A percentile compares a stretch with the other conserved stretches of the same genome.
Evolutionary conservation across 92 coral and sea anemone genomes (phyloP).

Genomic region (Montipora capitata): DNA sequence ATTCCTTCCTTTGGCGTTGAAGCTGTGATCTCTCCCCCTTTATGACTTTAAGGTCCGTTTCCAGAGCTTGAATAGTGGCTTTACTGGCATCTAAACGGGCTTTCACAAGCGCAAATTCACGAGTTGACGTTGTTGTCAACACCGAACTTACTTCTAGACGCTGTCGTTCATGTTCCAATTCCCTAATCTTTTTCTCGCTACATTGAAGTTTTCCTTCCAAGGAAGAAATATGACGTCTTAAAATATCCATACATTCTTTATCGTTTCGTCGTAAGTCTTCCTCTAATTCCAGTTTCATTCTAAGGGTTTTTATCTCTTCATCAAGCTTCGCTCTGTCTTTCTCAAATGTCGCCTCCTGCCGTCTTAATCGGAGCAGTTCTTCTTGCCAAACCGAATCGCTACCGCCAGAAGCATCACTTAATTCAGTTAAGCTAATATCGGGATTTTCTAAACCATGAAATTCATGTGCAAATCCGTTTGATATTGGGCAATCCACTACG

Average conservation of each 20-base stretch:
- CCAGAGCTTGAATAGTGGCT: slow-evolving; percentile 75
- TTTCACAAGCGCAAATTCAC: slow-evolving; percentile 53
- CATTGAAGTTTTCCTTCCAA: slow-evolving; percentile 80
- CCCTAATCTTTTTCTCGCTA: slow-evolving; percentile 76
- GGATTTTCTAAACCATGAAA: slow-evolving; percentile 7
- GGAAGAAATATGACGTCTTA: slow-evolving; percentile 77
- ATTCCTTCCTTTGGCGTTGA: slow-evolving; percentile 55
- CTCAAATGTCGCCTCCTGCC: slow-evolving; percentile 47
- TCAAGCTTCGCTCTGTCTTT: slow-evolving; percentile 69
- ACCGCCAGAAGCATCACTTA: slow-evolving; percentile 49
- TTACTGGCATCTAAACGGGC: slow-evolving; percentile 68
- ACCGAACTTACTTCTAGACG: slow-evolving; percentile 59
- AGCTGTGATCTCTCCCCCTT: slow-evolving; percentile 66
- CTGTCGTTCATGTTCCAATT: slow-evolving; percentile 74
- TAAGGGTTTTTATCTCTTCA: slow-evolving; percentile 80
- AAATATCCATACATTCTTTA: slow-evolving; percentile 85
- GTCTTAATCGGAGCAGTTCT: slow-evolving; percentile 43
- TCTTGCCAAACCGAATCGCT: slow-evolving; percentile 55
- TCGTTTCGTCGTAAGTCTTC: slow-evolving; percentile 86
- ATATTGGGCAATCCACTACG: slow-evolving; percentile 30
- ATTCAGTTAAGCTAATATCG: slow-evolving; percentile 46
- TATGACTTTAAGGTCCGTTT: slow-evolving; percentile 60
- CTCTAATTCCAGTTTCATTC: slow-evolving; percentile 74
- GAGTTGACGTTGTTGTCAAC: slow-evolving; percentile 34
- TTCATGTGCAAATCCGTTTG: slow-evolving; percentile 23